Base-by-base conservation (phyloP, 2,888 invertebrate genomes). In the Caenorhabditis sulstoni region DNA sequence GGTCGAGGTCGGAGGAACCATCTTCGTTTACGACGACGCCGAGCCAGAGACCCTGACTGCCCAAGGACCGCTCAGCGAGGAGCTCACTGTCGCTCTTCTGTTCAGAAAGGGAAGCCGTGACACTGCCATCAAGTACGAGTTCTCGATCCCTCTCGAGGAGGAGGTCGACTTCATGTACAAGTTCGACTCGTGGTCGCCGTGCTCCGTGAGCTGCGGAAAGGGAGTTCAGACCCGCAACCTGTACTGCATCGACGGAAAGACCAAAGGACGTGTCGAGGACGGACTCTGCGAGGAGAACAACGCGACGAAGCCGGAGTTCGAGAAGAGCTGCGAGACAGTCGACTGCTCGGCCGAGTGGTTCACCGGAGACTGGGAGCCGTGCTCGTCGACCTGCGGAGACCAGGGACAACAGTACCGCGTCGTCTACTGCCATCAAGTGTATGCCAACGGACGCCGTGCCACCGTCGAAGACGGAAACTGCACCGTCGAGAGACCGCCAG, bases 181-280 rank as follows among this genome's bases (percentile, higher is more conserved):
- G 45, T 93, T 93, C 84, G 94, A 93, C 50, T 93, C 94, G 81
- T 97, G 94, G 91, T 93, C 94, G 0, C 93, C 93, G 0, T 98
- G 97, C 92, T 94, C 94, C 85, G 93, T 93, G n/a, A 92, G 94
- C 9, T 98, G 97, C 90, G 97, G 96, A 16, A 95, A 95, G 92
- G 97, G 97, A 94, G 92, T 84, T 81, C 95, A 95, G 92, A 93
- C 93, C 0, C 93, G 96, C 70, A 93, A 93, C 82, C 95, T 96
- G 0, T 93, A 93, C 22, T 97, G 96, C 90, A 94, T 94, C 12
- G 94, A 94, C 64, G 93, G 94, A 22, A 93, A 93, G 68, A 94
- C 94, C 52, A 92, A 94, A 61, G 93, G 94, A 77, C 91, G 93
- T 11, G 96, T 94, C 0, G 94, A 94, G 75, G 93, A 93, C 3